phyloP scores from a whole-genome alignment of 2,797 vertebrate species.

The Crocodylus rhombifer region DNA sequence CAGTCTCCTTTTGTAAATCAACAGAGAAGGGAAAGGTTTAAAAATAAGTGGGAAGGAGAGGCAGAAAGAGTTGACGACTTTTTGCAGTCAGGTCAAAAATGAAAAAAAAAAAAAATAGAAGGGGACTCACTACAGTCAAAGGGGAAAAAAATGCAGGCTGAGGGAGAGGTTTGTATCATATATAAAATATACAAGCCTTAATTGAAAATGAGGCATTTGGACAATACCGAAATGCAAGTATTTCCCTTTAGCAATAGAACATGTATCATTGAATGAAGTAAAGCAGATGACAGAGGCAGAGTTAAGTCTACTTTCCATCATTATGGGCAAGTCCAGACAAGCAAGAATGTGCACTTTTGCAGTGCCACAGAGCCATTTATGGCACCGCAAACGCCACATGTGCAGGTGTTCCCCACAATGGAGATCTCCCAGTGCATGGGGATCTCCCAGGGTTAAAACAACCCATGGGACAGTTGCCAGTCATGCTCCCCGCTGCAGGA shows the following conservation, averaged over 20 bases:
- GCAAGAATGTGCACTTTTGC: too few relatives aligned
- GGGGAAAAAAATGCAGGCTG: neutral
- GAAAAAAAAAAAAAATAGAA: slow-evolving; percentile 20
- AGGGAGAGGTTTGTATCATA: neutral
- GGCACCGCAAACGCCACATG: too few relatives aligned
- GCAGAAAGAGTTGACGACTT: neutral
- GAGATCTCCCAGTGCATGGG: too few relatives aligned
- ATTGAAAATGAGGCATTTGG: slow-evolving; percentile 10
- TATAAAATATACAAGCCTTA: neutral
- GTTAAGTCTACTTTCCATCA: slow-evolving; percentile 62
- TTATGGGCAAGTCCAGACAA: neutral
- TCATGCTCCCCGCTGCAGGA: too few relatives aligned
- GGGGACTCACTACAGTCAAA: neutral
- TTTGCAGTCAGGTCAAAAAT: neutral
- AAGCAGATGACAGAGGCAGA: neutral
- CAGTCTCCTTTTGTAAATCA: neutral
- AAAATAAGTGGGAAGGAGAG: neutral
- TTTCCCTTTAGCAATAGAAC: slow-evolving; percentile 33
- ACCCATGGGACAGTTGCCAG: too few relatives aligned
- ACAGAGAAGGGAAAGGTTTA: neutral
- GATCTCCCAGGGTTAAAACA: too few relatives aligned
- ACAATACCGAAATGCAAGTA: neutral
- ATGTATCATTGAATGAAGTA: slow-evolving; percentile 21
- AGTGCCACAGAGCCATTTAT: too few relatives aligned
- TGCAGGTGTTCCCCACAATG: too few relatives aligned